Base-by-base conservation (phyloP, 2,888 invertebrate species). In the Mamestra brassicae region DNA sequence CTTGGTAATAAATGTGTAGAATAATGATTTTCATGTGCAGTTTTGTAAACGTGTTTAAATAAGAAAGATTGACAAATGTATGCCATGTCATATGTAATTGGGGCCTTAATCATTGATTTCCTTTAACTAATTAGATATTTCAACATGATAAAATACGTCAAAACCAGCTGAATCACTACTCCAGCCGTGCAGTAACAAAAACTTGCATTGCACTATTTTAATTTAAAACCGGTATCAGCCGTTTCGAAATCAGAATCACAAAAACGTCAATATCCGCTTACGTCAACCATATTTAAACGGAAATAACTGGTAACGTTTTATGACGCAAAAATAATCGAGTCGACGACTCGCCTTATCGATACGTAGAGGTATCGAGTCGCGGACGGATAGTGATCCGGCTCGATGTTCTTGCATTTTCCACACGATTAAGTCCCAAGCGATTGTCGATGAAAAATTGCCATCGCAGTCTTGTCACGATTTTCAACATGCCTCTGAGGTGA, bases 321-420 rank as follows among this genome's bases (percentile, higher is more conserved):
- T 77, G 68, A 78, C 71, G 77, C 63, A 72, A 86, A 86, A 82
- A 80, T 84, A 79, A 82, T 86, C 77, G 76, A 83, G 64, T 82
- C 61, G 38, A 34, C 36, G 69, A 80, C 45, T 73, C 64, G 74
- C 76, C 69, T 67, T 77, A 74, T 82, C 76, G 80, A 75, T 81
- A 71, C 65, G 17, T 69, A 38, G 47, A 47, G 58, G 76, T 78
- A 82, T 83, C 73, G 72, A 82, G 58, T 57, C 50, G 74, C 69
- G 78, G 76, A 81, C 80, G 76, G 76, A 73, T 72, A 81, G 78
- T 73, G 70, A 76, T 76, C 80, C 85, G 82, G 87, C 88, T 89
- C 87, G 90, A 90, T 89, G 87, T 85, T 85, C 88, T 88, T 91
- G 90, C 90, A 93, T 93, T 93, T 92, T 92, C 91, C 91, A 86